phyloP scores from a whole-genome alignment of 2,797 vertebrate genomes.

The Lithobates sylvaticus region DNA sequence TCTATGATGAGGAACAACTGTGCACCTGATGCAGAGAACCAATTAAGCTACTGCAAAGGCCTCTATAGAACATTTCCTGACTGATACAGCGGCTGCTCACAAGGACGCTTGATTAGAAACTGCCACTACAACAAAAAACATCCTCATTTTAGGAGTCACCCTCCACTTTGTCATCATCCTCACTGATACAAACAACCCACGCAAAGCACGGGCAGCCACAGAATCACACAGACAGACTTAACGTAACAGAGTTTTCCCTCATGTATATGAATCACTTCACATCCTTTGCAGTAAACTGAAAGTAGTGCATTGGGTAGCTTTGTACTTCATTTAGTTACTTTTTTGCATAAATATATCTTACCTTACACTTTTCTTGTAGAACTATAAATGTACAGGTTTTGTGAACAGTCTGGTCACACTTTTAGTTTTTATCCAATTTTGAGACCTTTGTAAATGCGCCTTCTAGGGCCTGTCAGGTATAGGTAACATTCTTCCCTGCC shows the following conservation, averaged over 20 bases:
- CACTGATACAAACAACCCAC: slow-evolving; percentile 3
- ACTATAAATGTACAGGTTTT: no score
- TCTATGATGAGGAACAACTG: not conserved
- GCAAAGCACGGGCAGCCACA: not conserved
- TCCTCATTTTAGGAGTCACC: slow-evolving; percentile 22
- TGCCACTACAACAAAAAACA: slow-evolving; percentile 31
- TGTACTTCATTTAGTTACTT: no score
- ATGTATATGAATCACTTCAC: not conserved
- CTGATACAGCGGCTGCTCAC: slow-evolving; percentile 15
- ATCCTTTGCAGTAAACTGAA: no score
- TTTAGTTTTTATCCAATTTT: no score
- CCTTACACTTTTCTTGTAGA: no score
- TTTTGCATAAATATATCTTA: no score
- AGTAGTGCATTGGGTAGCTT: no score
- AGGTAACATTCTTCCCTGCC: no score
- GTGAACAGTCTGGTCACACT: no score
- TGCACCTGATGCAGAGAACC: not conserved
- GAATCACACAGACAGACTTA: slow-evolving; percentile 1
- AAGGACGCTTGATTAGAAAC: slow-evolving; percentile 25
- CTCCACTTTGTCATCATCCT: not conserved
- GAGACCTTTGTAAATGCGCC: no score
- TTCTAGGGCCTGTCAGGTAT: no score
- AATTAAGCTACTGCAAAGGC: not conserved
- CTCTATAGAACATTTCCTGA: slow-evolving; percentile 16
- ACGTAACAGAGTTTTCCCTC: not conserved